A percentile compares a stretch with the other conserved stretches of the same genome.
Evolutionary conservation across 2,113 vertebrate genomes (phyloP).

Genomic region (Pionites leucogaster): DNA sequence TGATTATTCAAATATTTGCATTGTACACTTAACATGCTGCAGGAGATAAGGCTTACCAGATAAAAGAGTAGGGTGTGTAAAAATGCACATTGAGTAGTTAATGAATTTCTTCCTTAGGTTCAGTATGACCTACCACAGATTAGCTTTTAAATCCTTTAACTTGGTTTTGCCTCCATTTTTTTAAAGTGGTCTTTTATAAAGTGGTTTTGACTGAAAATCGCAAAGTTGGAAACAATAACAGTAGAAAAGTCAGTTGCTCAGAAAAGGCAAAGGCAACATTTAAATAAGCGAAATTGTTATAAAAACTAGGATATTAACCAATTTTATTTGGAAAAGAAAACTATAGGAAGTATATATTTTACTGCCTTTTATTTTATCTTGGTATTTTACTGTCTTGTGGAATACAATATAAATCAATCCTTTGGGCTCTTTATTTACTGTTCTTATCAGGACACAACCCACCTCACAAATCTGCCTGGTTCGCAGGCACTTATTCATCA

Average conservation of each 20-base stretch:
- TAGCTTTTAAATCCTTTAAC: not conserved
- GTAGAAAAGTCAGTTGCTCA: not conserved
- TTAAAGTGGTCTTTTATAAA: not conserved
- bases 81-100: not conserved
- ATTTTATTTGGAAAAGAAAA: not conserved
- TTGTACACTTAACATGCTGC: not conserved
- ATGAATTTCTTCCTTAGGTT: not conserved
- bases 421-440: not conserved
- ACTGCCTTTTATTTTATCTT: not conserved
- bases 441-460: not conserved
- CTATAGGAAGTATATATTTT: not conserved
- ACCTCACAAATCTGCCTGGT: not conserved
- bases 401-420: not conserved
- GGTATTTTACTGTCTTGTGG: not conserved
- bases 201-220: not conserved
- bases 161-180: not conserved
- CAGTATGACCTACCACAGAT: not conserved
- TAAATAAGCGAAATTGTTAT: not conserved
- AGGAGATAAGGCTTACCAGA: not conserved
- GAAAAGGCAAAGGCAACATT: not conserved
- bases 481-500: not conserved
- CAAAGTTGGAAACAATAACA: not conserved
- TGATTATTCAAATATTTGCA: slow-evolving; percentile 27
- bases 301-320: not conserved
- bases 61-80: not conserved